Evolutionary conservation across 2,888 invertebrate genomes (phyloP).

Genomic region (Tiliacea citrago): DNA sequence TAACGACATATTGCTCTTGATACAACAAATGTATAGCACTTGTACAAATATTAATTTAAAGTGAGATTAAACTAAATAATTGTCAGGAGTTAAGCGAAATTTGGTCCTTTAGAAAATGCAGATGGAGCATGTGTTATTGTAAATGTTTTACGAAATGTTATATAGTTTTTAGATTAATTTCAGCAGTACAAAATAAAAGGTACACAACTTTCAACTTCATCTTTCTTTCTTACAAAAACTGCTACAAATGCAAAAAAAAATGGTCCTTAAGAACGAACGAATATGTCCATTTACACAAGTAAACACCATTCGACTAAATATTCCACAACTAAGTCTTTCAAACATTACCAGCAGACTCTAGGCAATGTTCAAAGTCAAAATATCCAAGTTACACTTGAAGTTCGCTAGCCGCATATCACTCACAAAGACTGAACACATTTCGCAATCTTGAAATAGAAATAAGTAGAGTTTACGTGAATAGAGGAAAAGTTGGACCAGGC

Average conservation of each 20-base stretch:
- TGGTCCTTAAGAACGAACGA: background rate
- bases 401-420: constrained; percentile 79
- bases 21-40: constrained; percentile 56
- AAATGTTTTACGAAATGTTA: background rate
- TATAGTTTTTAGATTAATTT: background rate
- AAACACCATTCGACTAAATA: constrained; percentile 14
- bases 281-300: background rate
- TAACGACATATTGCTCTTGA: constrained; percentile 72
- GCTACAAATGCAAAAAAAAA: background rate
- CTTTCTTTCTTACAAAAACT: background rate
- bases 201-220: background rate
- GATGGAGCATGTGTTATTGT: background rate
- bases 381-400: constrained; percentile 74
- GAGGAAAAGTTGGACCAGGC: constrained; percentile 36
- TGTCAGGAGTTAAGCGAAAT: constrained; percentile 42
- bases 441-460: constrained; percentile 83
- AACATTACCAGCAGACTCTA: constrained; percentile 26
- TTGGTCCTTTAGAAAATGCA: constrained; percentile 16
- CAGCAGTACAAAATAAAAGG: no score
- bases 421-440: constrained; percentile 77
- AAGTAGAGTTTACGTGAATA: constrained; percentile 71
- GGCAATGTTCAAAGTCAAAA: constrained; percentile 59
- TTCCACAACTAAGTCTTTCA: constrained; percentile 29
- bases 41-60: constrained; percentile 64
- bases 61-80: constrained; percentile 62